Percentiles rank a stretch among this genome's conserved stretches.
These are phyloP conservation scores for Unio delphinus DNA, from an alignment of 2,888 invertebrate species.

Conservation along the genomic window DNA sequence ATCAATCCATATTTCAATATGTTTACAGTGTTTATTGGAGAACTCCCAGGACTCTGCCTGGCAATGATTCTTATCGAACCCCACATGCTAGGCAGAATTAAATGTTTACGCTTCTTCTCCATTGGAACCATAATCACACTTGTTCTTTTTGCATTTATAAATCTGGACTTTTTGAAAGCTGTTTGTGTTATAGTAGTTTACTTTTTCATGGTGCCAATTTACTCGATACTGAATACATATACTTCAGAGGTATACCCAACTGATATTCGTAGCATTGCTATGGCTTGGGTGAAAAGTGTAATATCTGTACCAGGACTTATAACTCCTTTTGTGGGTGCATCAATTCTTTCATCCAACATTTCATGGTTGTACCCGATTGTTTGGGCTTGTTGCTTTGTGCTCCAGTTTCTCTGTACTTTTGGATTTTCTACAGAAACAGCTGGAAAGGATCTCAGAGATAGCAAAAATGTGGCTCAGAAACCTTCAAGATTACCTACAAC, in stretches of 20 bases:
- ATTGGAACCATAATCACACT: slow-evolving; percentile 43
- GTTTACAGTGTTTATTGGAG: slow-evolving; percentile 59
- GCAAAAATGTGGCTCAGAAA: slow-evolving; percentile 3
- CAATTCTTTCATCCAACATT: slow-evolving; percentile 48
- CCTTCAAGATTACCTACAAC: too few species aligned
- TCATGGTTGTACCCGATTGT: slow-evolving; percentile 60
- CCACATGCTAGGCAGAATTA: slow-evolving; percentile 55
- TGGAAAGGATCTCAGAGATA: slow-evolving; percentile 44
- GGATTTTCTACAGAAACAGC: slow-evolving; percentile 51
- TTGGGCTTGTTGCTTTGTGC: slow-evolving; percentile 49
- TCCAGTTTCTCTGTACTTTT: slow-evolving; percentile 49
- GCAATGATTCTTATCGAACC: slow-evolving; percentile 59
- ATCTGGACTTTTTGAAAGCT: slow-evolving; percentile 46
- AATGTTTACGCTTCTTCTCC: slow-evolving; percentile 57
- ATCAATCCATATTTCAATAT: slow-evolving; percentile 58
- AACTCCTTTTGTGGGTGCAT: slow-evolving; percentile 56
- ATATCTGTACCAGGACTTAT: slow-evolving; percentile 55
- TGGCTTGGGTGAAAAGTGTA: slow-evolving; percentile 58
- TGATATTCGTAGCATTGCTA: slow-evolving; percentile 51
- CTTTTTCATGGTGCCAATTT: slow-evolving; percentile 63
- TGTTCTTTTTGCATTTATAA: slow-evolving; percentile 51
- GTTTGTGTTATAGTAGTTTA: slow-evolving; percentile 57
- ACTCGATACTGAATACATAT: slow-evolving; percentile 60
- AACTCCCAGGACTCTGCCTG: slow-evolving; percentile 56
- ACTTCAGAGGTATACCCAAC: slow-evolving; percentile 63